Conservation (phyloP, 2,888 invertebrate genomes). For the Trichacis sp. region DNA sequence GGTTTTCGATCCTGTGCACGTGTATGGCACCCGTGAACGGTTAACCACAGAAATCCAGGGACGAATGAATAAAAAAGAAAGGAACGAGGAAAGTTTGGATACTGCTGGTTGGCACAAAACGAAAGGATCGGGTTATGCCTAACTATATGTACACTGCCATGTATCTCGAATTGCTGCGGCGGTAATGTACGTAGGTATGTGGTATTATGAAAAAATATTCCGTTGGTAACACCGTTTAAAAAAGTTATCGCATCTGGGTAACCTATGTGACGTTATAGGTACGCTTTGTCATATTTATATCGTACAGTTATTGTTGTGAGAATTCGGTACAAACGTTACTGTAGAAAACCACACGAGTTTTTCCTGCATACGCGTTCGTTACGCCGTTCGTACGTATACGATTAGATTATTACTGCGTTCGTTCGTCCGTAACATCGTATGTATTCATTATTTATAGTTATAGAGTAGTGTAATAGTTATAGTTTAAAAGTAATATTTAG, state of each 20-base stretch:
- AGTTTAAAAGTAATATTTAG: not conserved
- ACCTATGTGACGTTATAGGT: slow-evolving; percentile 64
- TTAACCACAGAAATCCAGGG: slow-evolving; percentile 16
- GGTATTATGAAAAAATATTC: slow-evolving; percentile 59
- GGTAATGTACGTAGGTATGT: slow-evolving; percentile 46
- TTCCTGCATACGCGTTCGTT: slow-evolving; percentile 39
- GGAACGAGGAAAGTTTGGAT: slow-evolving; percentile 50
- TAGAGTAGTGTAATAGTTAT: slow-evolving; percentile 4
- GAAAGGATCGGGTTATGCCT: slow-evolving; percentile 52
- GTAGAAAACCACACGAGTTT: slow-evolving; percentile 68
- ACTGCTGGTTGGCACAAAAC: slow-evolving; percentile 65
- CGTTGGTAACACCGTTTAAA: slow-evolving; percentile 59
- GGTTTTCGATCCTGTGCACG: slow-evolving; percentile 13
- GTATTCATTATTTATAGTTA: slow-evolving; percentile 19
- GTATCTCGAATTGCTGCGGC: slow-evolving; percentile 8
- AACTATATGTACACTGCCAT: slow-evolving; percentile 45
- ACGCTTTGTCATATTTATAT: slow-evolving; percentile 61
- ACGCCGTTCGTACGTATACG: slow-evolving; percentile 51
- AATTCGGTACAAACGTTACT: slow-evolving; percentile 68
- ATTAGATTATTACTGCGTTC: slow-evolving; percentile 61
- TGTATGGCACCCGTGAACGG: slow-evolving; percentile 28
- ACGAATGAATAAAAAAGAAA: no score
- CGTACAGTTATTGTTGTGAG: slow-evolving; percentile 67
- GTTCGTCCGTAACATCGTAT: slow-evolving; percentile 45
- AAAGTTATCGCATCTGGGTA: slow-evolving; percentile 68